These are phyloP conservation scores for Cinclus mexicanus DNA, from an alignment of 2,113 vertebrate species.

Conservation along the genomic window DNA sequence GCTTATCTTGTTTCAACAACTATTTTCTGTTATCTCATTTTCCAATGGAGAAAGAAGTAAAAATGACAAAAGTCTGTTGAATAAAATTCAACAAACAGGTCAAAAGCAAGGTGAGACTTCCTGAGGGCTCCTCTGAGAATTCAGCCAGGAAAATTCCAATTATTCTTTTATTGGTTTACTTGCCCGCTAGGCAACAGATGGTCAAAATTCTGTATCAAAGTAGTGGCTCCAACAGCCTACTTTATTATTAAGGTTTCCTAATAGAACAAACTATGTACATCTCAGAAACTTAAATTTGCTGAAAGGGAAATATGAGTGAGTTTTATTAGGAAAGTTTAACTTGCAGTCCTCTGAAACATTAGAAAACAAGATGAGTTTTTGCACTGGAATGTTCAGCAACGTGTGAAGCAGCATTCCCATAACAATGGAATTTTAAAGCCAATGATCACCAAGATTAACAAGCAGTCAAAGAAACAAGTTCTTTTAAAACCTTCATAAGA, in stretches of 20 bases:
- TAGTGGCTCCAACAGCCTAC: not conserved
- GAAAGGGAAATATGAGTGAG: not conserved
- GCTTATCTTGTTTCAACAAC: not conserved
- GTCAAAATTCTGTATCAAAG: not conserved
- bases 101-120: slow-evolving; percentile 39
- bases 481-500: not conserved
- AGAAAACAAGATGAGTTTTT: not conserved
- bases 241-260: not conserved
- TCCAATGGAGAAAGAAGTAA: not conserved
- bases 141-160: slow-evolving; percentile 6
- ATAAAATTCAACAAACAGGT: slow-evolving; percentile 1
- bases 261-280: not conserved
- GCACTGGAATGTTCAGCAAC: not conserved
- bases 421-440: not conserved
- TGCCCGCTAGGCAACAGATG: slow-evolving; percentile 24
- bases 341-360: not conserved
- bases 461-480: not conserved
- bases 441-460: not conserved
- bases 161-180: slow-evolving; percentile 26
- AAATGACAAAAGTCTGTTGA: not conserved
- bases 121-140: not conserved
- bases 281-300: not conserved
- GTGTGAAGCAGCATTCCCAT: not conserved
- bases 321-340: not conserved
- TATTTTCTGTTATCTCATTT: not conserved